Evolutionary conservation across 2,888 invertebrate genomes (phyloP), one percentile per base, ranked within the genome.

Genomic region (Saturnia pavonia): DNA sequence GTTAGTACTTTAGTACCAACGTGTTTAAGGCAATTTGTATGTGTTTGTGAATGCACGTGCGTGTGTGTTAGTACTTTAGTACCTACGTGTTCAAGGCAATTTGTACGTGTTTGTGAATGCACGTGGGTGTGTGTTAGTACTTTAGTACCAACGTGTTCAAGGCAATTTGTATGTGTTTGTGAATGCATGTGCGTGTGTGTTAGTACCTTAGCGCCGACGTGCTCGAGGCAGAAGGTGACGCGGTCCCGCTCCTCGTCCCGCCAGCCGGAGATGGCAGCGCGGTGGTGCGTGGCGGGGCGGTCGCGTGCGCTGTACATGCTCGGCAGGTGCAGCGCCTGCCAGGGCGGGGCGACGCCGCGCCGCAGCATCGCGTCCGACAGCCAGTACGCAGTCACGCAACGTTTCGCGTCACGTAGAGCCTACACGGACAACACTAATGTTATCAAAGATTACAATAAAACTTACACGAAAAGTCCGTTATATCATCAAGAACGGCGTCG

Each of bases 291-390:
- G 34, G 96, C 96, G 16, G 98, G 98, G 4, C 96, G 94, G 74
- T 97, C 97, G 51, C 96, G 94, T 34, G 95, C 94, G 71, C 94
- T 94, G 81, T 92, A 95, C 80, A 97, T 96, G 72, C 95, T 95
- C 14, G 99, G 99, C 79, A 99, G 95, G 90, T 99, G 99, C 67
- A 99, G 93, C 16, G 98, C 98, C 81, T 97, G 97, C 97, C 97
- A 99, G 0, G 99, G 99, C 0, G 99, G 98, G 70, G 96, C 91
- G 80, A 99, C 96, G 81, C 97, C 97, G 79, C 97, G 97, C 68
- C 97, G 96, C 34, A 96, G 87, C 81, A 99, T 96, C 8, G 98
- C 97, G 88, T 99, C 99, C 73, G 97, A 98, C 48, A 99, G 94
- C 98, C 98, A 98, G 90, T 96, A 96, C n/a, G 97, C 96, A 6